Conservation (phyloP, 2,888 invertebrate species). For the Melangyna quadrimaculata region DNA sequence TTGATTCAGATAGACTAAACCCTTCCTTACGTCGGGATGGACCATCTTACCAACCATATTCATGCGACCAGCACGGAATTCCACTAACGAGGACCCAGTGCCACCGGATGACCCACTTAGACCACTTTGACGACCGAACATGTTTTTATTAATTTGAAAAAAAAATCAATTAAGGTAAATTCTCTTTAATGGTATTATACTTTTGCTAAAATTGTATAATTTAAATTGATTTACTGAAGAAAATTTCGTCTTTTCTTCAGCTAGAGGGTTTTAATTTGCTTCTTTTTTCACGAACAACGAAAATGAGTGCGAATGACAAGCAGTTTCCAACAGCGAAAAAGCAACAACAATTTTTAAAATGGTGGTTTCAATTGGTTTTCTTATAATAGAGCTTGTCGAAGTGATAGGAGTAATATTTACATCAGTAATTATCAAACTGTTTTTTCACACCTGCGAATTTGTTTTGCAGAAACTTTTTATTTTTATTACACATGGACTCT, state of each 20-base stretch:
- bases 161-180: background rate
- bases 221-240: constrained; percentile 19
- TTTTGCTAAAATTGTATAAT: background rate
- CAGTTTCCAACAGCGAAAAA: constrained; percentile 52
- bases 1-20: constrained; percentile 96
- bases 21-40: constrained; percentile 96
- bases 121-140: constrained; percentile 83
- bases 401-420: background rate
- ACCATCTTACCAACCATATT: constrained; percentile 93
- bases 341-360: constrained; percentile 55
- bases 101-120: constrained; percentile 90
- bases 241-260: constrained; percentile 10
- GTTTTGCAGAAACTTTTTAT: too few relatives aligned
- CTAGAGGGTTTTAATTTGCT: constrained; percentile 15
- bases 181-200: background rate
- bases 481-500: too few relatives aligned
- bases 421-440: background rate
- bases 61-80: constrained; percentile 98
- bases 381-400: background rate
- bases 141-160: constrained; percentile 63
- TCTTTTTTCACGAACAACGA: constrained; percentile 30
- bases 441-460: too few relatives aligned
- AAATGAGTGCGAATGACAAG: constrained; percentile 56
- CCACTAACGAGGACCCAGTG: constrained; percentile 94
- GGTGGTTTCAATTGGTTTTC: constrained; percentile 14